Percentiles rank a stretch among this genome's conserved stretches.
phyloP scores from a whole-genome alignment of 2,113 vertebrate species.

The Nothocercus julius region DNA sequence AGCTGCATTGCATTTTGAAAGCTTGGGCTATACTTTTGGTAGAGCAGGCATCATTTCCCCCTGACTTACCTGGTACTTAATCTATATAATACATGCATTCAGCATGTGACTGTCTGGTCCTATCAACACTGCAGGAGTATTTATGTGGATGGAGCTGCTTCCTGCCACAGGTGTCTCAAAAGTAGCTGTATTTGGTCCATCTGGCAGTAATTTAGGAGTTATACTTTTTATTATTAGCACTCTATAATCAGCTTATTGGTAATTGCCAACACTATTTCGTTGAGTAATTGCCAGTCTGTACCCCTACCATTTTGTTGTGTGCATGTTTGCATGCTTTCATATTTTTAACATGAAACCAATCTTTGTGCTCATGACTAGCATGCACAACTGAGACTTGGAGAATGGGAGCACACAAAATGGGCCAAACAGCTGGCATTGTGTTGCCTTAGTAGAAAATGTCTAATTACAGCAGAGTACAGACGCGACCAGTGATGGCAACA shows the following conservation, averaged over 20 bases:
- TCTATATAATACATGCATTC: neutral
- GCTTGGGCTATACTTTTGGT: neutral
- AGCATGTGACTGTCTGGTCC: neutral
- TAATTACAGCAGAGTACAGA: conserved; percentile 67
- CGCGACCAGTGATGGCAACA: conserved; percentile 32
- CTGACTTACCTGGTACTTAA: neutral
- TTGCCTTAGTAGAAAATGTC: conserved; percentile 50
- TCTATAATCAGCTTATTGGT: conserved; percentile 25
- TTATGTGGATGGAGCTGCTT: neutral
- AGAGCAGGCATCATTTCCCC: neutral
- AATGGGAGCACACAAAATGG: conserved; percentile 25
- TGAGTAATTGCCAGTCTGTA: conserved; percentile 19
- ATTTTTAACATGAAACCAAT: conserved; percentile 5
- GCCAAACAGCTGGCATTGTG: conserved; percentile 65
- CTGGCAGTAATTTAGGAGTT: conserved; percentile 18
- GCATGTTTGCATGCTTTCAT: neutral
- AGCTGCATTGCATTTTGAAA: neutral
- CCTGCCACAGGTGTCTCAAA: neutral
- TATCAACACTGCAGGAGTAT: neutral
- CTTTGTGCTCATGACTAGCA: neutral
- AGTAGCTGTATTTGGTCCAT: conserved; percentile 40
- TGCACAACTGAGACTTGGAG: neutral
- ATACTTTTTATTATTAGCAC: conserved; percentile 23
- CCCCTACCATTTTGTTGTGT: neutral
- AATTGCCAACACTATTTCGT: no score